These are phyloP conservation scores for Drosophila falleni DNA, from an alignment of 2,888 invertebrate genomes.

Conservation along the genomic window DNA sequence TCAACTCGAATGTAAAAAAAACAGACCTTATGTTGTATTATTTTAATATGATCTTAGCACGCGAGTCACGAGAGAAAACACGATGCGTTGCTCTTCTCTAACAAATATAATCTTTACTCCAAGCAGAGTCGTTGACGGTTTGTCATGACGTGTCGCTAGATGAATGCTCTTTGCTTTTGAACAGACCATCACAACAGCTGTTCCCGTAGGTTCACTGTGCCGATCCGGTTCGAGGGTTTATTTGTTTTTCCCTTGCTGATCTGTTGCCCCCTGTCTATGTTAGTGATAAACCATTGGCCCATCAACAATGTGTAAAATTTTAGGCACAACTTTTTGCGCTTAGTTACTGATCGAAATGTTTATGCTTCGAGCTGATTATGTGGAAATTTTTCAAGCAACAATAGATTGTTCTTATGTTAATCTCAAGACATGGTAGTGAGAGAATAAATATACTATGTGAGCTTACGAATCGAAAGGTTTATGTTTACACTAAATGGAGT, in stretches of 20 bases:
- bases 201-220: conserved; percentile 11
- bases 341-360: conserved; percentile 4
- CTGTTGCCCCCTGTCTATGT: conserved; percentile 17
- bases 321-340: not conserved
- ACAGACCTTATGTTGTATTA: not conserved
- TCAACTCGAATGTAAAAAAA: too few relatives aligned
- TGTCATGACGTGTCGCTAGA: conserved; percentile 51
- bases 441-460: too few relatives aligned
- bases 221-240: conserved; percentile 24
- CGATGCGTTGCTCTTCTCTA: not conserved
- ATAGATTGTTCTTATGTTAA: not conserved
- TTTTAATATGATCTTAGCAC: not conserved
- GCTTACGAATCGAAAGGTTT: too few relatives aligned
- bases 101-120: not conserved
- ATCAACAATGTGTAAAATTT: not conserved
- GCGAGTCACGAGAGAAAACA: not conserved
- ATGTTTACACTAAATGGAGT: not conserved
- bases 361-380: not conserved
- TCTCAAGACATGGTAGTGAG: too few relatives aligned
- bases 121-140: not conserved
- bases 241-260: conserved; percentile 31
- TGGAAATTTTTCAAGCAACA: not conserved
- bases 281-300: conserved; percentile 11
- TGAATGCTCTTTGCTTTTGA: conserved; percentile 45
- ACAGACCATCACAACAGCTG: conserved; percentile 56